Evolutionary conservation across 1,140 invertebrate genomes (phyloP).

Genomic region (Ceratoteleas bidentatus): DNA sequence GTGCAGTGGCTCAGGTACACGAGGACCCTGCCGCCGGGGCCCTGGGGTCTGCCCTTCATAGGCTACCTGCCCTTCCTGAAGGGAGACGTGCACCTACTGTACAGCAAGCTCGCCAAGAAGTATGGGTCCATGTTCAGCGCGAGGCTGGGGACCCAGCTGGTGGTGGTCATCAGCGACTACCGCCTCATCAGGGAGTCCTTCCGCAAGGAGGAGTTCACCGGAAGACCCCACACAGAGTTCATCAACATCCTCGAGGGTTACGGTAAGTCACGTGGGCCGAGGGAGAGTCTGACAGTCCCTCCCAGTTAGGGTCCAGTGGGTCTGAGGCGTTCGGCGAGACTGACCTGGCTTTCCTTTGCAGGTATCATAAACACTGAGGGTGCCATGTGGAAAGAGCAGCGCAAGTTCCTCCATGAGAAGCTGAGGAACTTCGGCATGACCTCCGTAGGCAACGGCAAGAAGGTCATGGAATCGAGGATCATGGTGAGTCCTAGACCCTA

Average conservation of each 20-base stretch:
- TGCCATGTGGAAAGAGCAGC: conserved; percentile 94
- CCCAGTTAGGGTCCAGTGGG: no score
- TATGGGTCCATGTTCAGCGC: conserved; percentile 93
- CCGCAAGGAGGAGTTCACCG: conserved; percentile 91
- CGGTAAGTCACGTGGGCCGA: conserved; percentile 87
- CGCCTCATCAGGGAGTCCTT: conserved; percentile 92
- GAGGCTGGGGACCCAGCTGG: conserved; percentile 88
- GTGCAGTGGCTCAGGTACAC: conserved; percentile 82
- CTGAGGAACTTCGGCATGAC: conserved; percentile 95
- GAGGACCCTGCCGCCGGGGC: conserved; percentile 89
- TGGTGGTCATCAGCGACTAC: conserved; percentile 93
- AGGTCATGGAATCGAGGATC: conserved; percentile 92
- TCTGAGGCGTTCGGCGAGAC: no score
- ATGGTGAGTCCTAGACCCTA: conserved; percentile 83
- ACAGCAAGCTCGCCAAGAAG: conserved; percentile 86
- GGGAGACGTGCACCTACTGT: conserved; percentile 88
- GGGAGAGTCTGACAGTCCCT: no score
- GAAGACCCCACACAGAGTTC: conserved; percentile 90
- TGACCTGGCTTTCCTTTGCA: conserved; percentile 77
- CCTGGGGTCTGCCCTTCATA: conserved; percentile 90
- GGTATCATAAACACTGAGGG: conserved; percentile 96
- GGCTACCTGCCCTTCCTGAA: conserved; percentile 91
- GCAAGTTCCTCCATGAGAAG: conserved; percentile 93
- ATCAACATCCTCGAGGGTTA: conserved; percentile 93
- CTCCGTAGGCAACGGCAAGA: conserved; percentile 88